A percentile compares a stretch with the other conserved stretches of the same genome.
These are phyloP conservation scores for Habroteleia sp. DNA, from an alignment of 2,888 invertebrate genomes.

Conservation along the genomic window DNA sequence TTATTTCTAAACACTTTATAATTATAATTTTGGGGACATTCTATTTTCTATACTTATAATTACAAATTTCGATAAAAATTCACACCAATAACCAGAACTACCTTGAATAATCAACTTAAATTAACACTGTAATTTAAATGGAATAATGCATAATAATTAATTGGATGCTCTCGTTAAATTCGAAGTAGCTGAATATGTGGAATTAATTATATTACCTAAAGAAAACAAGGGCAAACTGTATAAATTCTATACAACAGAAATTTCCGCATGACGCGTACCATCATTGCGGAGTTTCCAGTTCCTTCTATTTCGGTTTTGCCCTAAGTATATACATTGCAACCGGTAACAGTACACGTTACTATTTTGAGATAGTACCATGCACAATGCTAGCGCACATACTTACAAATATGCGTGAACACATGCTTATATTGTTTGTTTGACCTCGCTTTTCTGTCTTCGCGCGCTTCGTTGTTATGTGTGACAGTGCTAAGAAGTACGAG, in stretches of 20 bases:
- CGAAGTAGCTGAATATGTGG: conserved; percentile 8
- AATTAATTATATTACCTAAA: conserved; percentile 42
- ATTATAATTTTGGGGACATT: too few relatives aligned
- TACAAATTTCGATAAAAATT: too few relatives aligned
- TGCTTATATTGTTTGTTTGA: conserved; percentile 72
- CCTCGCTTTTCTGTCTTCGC: conserved; percentile 68
- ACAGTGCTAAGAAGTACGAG: conserved; percentile 56
- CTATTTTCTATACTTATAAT: too few relatives aligned
- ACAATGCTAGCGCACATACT: conserved; percentile 56
- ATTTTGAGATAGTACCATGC: conserved; percentile 69
- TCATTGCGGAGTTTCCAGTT: conserved; percentile 63
- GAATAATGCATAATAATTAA: conserved; percentile 5
- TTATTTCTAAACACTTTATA: too few relatives aligned
- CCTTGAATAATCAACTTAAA: not conserved
- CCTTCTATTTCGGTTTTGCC: conserved; percentile 74
- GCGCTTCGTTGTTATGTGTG: conserved; percentile 56
- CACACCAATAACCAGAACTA: too few relatives aligned
- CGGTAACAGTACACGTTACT: conserved; percentile 69
- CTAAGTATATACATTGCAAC: conserved; percentile 71
- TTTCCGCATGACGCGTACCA: conserved; percentile 48
- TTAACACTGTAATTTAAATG: not conserved
- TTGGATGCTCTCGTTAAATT: not conserved
- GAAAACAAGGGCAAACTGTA: conserved; percentile 32
- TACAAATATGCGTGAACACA: conserved; percentile 45
- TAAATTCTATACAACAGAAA: conserved; percentile 46